Percentiles rank a stretch among this genome's conserved stretches.
These are phyloP conservation scores for Anthonomus grandis DNA, from an alignment of 1,140 invertebrate species.

Conservation along the genomic window DNA sequence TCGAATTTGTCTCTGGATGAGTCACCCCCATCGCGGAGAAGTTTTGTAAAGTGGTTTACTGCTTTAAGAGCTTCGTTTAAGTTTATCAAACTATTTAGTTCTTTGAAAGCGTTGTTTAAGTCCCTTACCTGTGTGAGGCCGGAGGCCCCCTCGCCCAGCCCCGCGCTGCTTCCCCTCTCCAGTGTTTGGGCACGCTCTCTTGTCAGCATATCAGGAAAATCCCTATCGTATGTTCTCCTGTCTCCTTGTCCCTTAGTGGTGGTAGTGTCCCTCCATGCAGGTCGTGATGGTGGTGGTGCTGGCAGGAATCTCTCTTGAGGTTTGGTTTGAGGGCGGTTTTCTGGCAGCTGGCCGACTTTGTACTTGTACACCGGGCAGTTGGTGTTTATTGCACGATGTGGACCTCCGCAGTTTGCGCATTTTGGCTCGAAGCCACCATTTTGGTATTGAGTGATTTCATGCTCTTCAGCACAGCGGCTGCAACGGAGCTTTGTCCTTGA, in stretches of 20 bases:
- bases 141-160: not conserved
- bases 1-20: not conserved
- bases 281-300: not conserved
- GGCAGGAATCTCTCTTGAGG: no score
- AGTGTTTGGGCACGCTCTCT: not conserved
- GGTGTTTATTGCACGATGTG: slow-evolving; percentile 8
- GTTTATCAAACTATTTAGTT: slow-evolving; percentile 9
- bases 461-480: slow-evolving; percentile 33
- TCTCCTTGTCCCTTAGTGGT: not conserved
- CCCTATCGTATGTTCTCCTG: not conserved
- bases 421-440: not conserved
- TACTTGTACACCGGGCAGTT: slow-evolving; percentile 9
- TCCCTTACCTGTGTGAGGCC: slow-evolving; percentile 2
- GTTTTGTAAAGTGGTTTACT: not conserved
- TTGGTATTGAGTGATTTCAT: slow-evolving; percentile 21
- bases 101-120: not conserved
- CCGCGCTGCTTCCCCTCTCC: not conserved
- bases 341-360: not conserved
- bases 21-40: not conserved
- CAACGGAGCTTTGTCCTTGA: slow-evolving; percentile 19
- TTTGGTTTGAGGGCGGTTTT: no score
- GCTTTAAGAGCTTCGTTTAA: not conserved
- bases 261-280: not conserved
- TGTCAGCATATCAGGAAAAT: not conserved
- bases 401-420: slow-evolving; percentile 14